Conservation (phyloP, 2,888 invertebrate genomes). For the Dioctria linearis region DNA sequence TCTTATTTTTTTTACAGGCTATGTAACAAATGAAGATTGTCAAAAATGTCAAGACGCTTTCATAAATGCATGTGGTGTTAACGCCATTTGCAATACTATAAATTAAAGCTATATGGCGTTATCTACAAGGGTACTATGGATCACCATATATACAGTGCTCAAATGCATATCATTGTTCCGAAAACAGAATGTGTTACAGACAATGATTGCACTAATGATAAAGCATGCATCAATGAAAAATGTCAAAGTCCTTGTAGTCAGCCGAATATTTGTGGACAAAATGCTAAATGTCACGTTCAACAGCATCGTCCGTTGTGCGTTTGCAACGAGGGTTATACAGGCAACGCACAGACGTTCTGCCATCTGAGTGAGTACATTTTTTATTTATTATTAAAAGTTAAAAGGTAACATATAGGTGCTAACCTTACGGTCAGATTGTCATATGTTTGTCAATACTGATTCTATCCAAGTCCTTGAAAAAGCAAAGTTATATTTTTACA, state of each 20-base stretch:
- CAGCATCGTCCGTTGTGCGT: slow-evolving; percentile 86
- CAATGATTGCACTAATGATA: slow-evolving; percentile 85
- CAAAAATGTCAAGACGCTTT: slow-evolving; percentile 89
- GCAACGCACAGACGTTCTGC: slow-evolving; percentile 85
- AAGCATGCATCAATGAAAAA: slow-evolving; percentile 83
- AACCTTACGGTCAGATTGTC: too few species aligned
- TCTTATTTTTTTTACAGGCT: slow-evolving; percentile 75
- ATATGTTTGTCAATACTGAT: too few species aligned
- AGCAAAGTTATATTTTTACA: background rate
- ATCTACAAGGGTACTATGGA: slow-evolving; percentile 84
- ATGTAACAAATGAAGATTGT: slow-evolving; percentile 91
- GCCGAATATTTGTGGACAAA: slow-evolving; percentile 80
- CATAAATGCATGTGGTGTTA: slow-evolving; percentile 85
- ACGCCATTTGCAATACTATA: slow-evolving; percentile 84
- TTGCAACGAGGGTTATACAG: slow-evolving; percentile 86
- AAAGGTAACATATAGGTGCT: too few species aligned
- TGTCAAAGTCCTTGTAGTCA: slow-evolving; percentile 84
- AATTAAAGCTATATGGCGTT: slow-evolving; percentile 89
- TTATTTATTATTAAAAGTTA: slow-evolving; percentile 60
- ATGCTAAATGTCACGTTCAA: slow-evolving; percentile 84
- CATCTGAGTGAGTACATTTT: slow-evolving; percentile 78
- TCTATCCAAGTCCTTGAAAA: background rate
- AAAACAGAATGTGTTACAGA: slow-evolving; percentile 84
- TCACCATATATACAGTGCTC: slow-evolving; percentile 84
- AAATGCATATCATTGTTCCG: slow-evolving; percentile 72